These are phyloP conservation scores for Physeter macrocephalus DNA, from an alignment of 2,113 vertebrate genomes.

Conservation along the genomic window DNA sequence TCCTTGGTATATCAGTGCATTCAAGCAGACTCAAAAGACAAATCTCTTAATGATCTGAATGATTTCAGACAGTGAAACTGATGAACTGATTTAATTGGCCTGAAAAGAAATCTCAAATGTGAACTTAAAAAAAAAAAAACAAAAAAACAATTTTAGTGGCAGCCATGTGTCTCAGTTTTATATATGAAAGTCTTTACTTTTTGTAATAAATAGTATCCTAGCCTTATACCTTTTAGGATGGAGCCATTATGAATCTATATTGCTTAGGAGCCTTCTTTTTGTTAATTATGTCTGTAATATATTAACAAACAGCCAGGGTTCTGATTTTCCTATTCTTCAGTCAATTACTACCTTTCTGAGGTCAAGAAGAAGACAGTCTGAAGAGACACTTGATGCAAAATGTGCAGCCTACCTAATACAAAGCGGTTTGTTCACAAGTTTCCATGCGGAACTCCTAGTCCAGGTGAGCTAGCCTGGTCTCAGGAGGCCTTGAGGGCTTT, in stretches of 20 bases:
- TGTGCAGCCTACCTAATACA: not conserved
- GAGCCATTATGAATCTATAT: not conserved
- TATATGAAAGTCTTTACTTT: not conserved
- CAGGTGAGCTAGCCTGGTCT: not conserved
- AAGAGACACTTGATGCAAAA: not conserved
- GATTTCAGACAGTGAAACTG: not conserved
- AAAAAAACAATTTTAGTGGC: not conserved
- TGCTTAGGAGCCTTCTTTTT: not conserved
- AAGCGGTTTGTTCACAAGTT: not conserved
- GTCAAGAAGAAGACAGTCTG: not conserved
- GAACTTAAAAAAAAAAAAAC: not conserved
- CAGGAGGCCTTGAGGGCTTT: not conserved
- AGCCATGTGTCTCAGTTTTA: not conserved
- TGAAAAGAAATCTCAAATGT: not conserved
- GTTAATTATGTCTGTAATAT: not conserved
- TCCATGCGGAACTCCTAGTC: not conserved
- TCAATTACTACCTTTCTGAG: not conserved
- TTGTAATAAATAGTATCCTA: not conserved
- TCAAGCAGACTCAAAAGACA: constrained; percentile 24
- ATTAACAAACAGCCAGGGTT: not conserved
- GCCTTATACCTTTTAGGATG: not conserved
- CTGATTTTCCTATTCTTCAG: not conserved
- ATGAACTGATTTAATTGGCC: not conserved
- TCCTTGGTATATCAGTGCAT: not conserved
- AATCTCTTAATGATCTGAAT: not conserved